Conservation (phyloP, 2,797 vertebrate genomes). For the Poecilia wingei region DNA sequence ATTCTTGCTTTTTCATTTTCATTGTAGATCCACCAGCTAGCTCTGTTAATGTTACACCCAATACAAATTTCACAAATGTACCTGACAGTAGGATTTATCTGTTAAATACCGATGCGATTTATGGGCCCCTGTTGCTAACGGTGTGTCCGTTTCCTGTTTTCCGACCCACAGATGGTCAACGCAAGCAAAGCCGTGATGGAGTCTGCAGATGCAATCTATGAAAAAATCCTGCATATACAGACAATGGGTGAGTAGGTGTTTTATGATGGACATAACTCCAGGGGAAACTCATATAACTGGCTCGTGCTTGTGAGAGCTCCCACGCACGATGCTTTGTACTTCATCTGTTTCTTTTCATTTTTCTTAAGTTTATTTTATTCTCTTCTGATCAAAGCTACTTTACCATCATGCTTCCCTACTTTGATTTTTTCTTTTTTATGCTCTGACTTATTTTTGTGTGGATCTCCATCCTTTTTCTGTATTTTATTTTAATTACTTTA, state of each 20-base stretch:
- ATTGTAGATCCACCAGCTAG: background rate
- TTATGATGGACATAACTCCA: constrained; percentile 36
- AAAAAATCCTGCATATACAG: constrained; percentile 90
- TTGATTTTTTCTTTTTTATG: background rate
- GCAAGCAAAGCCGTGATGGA: constrained; percentile 86
- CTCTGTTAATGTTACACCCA: background rate
- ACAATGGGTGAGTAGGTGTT: constrained; percentile 83
- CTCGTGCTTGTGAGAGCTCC: constrained; percentile 40
- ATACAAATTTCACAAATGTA: constrained; percentile 9
- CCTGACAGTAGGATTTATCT: background rate
- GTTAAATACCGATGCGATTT: background rate
- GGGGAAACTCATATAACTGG: constrained; percentile 20
- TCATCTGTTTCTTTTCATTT: background rate
- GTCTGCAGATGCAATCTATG: constrained; percentile 85
- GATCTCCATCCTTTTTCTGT: background rate
- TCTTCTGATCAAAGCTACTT: background rate
- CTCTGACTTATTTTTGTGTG: background rate
- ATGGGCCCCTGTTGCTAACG: constrained; percentile 6
- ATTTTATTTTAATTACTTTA: constrained; percentile 2
- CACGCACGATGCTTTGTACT: constrained; percentile 27
- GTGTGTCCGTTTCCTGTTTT: constrained; percentile 27
- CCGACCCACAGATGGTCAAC: constrained; percentile 88
- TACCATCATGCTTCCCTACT: too few relatives aligned
- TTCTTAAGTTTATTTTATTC: background rate
- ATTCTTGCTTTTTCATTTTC: background rate